Percentiles rank a stretch among this genome's conserved stretches.
Evolutionary conservation across 2,888 invertebrate genomes (phyloP).

Genomic region (Conus canariensis): DNA sequence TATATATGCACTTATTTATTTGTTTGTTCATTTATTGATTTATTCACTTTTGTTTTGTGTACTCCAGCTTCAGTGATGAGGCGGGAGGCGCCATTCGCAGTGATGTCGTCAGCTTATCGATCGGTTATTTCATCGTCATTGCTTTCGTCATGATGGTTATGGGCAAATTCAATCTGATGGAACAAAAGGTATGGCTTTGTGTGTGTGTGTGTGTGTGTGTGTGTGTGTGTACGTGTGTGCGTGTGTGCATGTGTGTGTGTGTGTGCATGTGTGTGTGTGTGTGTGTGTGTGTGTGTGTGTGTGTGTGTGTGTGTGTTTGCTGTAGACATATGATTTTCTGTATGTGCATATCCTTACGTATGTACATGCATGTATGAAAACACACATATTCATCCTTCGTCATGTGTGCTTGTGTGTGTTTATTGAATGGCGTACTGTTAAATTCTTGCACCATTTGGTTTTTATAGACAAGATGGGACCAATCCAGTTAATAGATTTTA

Average conservation of each 20-base stretch:
- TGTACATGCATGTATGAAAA: background rate
- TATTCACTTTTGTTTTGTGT: background rate
- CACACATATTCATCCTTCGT: background rate
- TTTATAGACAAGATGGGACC: too few relatives aligned
- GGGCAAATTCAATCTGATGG: conserved; percentile 87
- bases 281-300: background rate
- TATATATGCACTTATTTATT: background rate
- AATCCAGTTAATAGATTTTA: too few relatives aligned
- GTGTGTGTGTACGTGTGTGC: background rate
- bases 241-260: background rate
- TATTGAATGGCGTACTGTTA: too few relatives aligned
- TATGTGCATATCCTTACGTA: background rate
- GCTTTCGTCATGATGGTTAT: conserved; percentile 87
- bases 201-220: background rate
- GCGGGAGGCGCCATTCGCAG: conserved; percentile 73
- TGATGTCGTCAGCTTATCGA: conserved; percentile 85
- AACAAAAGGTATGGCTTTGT: conserved; percentile 83
- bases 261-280: background rate
- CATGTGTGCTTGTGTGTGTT: background rate
- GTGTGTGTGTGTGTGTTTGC: background rate
- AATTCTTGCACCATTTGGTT: too few relatives aligned
- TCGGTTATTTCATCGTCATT: conserved; percentile 87
- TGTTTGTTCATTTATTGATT: conserved; percentile 22
- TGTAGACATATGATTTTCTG: background rate
- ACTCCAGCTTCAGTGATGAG: conserved; percentile 66